These are phyloP conservation scores for Drosophila subpulchrella DNA, from an alignment of 1,140 invertebrate species.

Conservation along the genomic window DNA sequence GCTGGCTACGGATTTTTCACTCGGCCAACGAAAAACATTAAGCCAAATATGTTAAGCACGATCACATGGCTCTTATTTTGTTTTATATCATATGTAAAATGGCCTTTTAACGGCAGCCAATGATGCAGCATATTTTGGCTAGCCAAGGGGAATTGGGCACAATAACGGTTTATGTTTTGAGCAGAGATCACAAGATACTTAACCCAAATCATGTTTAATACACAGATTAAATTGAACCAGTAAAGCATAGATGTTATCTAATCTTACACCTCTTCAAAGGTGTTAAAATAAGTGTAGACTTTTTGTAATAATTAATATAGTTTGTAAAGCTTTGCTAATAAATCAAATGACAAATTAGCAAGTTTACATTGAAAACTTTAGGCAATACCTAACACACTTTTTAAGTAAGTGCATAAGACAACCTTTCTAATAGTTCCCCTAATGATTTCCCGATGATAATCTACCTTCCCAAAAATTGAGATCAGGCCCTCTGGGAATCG, in stretches of 20 bases:
- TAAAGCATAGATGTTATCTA: not conserved
- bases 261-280: slow-evolving; percentile 5
- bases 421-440: slow-evolving; percentile 14
- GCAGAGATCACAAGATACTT: slow-evolving; percentile 9
- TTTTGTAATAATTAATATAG: slow-evolving; percentile 11
- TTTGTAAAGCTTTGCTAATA: slow-evolving; percentile 18
- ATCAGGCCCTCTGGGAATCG: slow-evolving; percentile 33
- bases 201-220: slow-evolving; percentile 15
- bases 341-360: slow-evolving; percentile 5
- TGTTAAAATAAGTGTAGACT: slow-evolving; percentile 6
- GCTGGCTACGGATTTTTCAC: slow-evolving; percentile 46
- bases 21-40: slow-evolving; percentile 29
- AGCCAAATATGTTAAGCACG: slow-evolving; percentile 49
- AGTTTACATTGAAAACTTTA: not conserved
- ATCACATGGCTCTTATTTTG: slow-evolving; percentile 52
- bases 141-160: not conserved
- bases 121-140: slow-evolving; percentile 38
- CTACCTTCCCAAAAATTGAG: slow-evolving; percentile 4
- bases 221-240: slow-evolving; percentile 3
- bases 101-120: slow-evolving; percentile 39
- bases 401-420: not conserved
- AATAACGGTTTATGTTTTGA: slow-evolving; percentile 18
- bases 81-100: slow-evolving; percentile 59
- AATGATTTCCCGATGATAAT: slow-evolving; percentile 21
- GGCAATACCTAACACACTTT: not conserved